These are phyloP conservation scores for Carapus acus DNA, from an alignment of 2,797 vertebrate genomes.

Conservation along the genomic window DNA sequence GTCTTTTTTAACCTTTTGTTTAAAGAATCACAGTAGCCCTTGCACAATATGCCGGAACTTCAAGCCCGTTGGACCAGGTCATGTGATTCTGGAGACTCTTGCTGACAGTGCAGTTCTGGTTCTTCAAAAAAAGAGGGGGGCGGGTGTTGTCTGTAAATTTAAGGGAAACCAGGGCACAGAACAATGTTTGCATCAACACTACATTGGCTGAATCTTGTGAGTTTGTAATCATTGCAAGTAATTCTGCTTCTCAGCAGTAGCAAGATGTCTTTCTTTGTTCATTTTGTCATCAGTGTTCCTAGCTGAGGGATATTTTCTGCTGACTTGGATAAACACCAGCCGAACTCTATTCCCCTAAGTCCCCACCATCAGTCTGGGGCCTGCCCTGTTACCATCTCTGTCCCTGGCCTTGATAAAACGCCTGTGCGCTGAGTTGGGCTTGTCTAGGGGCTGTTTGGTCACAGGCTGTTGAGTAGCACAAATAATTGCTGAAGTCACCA, in stretches of 20 bases:
- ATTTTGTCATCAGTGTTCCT: constrained; percentile 8
- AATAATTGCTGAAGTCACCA: constrained; percentile 72
- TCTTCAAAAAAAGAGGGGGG: constrained; percentile 42
- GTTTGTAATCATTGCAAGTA: too few species aligned
- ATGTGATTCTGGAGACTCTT: constrained; percentile 53
- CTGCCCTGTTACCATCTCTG: constrained; percentile 36
- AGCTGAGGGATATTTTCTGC: constrained; percentile 48
- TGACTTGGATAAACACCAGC: constrained; percentile 57
- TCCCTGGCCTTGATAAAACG: constrained; percentile 17
- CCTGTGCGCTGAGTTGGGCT: constrained; percentile 33
- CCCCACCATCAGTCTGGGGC: constrained; percentile 40
- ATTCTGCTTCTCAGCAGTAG: not conserved
- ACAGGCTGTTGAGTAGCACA: constrained; percentile 52
- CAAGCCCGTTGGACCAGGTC: constrained; percentile 45
- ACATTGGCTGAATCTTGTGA: not conserved
- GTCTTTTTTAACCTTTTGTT: not conserved
- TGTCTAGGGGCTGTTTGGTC: constrained; percentile 51
- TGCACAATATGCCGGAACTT: constrained; percentile 51
- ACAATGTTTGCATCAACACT: not conserved
- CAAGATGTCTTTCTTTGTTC: not conserved
- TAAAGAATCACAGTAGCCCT: constrained; percentile 13
- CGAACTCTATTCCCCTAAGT: constrained; percentile 33
- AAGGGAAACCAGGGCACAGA: constrained; percentile 1
- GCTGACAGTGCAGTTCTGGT: constrained; percentile 56
- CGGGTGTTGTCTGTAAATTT: constrained; percentile 27